Percentiles rank a stretch among this genome's conserved stretches.
phyloP scores from a whole-genome alignment of 2,113 vertebrate species.

The Amazona guildingii region DNA sequence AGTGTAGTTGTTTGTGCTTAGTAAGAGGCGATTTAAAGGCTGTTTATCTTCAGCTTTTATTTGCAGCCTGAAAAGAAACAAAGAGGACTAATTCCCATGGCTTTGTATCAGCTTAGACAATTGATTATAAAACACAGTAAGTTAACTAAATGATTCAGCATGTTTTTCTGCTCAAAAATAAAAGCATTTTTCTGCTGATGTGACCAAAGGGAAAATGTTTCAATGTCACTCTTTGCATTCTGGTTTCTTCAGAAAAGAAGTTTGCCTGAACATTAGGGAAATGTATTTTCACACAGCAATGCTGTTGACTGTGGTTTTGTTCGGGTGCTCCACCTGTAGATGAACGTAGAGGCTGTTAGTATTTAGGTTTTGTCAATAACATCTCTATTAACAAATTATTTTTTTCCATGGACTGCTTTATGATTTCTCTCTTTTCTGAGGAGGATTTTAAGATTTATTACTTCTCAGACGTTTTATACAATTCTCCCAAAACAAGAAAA shows the following conservation, averaged over 20 bases:
- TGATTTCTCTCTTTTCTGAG: not conserved
- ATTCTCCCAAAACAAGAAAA: not conserved
- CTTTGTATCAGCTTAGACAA: not conserved
- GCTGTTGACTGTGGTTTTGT: not conserved
- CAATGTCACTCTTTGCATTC: not conserved
- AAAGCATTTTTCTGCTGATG: not conserved
- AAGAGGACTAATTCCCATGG: not conserved
- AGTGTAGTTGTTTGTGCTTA: not conserved
- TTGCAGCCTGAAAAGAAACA: not conserved
- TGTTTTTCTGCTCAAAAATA: not conserved
- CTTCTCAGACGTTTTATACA: not conserved
- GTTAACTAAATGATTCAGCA: not conserved
- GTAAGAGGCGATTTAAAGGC: not conserved
- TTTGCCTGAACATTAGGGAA: not conserved
- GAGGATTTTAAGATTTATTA: not conserved
- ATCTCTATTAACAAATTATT: not conserved
- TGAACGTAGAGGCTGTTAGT: accelerated
- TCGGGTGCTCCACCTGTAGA: not conserved
- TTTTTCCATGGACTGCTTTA: not conserved
- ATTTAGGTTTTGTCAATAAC: not conserved
- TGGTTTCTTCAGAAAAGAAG: not conserved
- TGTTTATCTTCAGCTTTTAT: constrained; percentile 15
- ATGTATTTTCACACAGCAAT: not conserved
- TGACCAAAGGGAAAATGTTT: not conserved
- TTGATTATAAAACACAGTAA: not conserved